Evolutionary conservation across 2,797 vertebrate species (phyloP), one percentile per base, ranked within the genome.

Genomic region (Enteromius treurensis): DNA sequence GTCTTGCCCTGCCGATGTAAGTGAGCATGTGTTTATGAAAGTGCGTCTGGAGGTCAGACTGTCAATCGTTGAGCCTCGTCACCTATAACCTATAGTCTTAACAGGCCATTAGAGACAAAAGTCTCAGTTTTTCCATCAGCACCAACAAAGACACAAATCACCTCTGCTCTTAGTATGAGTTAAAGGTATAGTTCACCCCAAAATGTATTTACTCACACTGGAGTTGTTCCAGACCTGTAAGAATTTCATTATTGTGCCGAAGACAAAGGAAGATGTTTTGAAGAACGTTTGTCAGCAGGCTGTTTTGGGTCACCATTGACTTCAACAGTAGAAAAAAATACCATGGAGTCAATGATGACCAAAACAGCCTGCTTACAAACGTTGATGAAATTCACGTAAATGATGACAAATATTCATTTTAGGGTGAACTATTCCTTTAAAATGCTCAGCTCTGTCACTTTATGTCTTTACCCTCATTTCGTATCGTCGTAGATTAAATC

Each of bases 51-150:
- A 81, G 67, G 67, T 86, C 79, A 68, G 55, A 55, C 67, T 77
- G 75, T 78, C 26, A 78, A 49, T 29, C 67, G 49, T 37, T 7
- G 37, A 37, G 23, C 37, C 74, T 74, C 15, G 47, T 78, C 60
- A 70, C 82, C 55, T 81, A 34, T 83, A 75, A 82, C 68, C 58
- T 85, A 21, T 60, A 42, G 42, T 75, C 69, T 60, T 73, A 86
- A 47, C 73, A 77, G 51, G 40, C 47, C 51, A n/a, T 69, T 69
- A 69, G 7, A 37, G 29, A 42, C 21, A 69, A 26, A 47, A 37
- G 26, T 58, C 26, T 4, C 37, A 11, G 15, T 23, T 84, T 55
- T 45, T 21, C 69, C 13, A 23, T 51, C 15, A 73, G n/a, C 19
- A 15, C 8, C 15, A 14, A 26, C 13, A 10, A 21, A 13, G 37